Base-by-base conservation (phyloP, 2,888 invertebrate species). In the Selenia dentaria region DNA sequence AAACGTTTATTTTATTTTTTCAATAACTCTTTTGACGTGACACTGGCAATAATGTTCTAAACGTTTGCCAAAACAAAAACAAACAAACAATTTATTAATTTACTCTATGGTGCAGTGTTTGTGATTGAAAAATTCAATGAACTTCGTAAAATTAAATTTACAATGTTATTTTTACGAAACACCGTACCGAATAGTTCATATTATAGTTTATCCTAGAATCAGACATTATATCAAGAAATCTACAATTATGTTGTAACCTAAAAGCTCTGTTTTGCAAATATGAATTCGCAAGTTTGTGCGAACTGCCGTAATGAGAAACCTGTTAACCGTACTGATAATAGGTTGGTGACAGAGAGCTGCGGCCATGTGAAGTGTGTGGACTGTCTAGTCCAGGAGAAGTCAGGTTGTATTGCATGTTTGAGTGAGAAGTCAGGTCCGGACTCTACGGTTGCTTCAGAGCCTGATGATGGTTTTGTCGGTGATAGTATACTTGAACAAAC, bases 341-440 rank as follows among this genome's bases (percentile, higher is more conserved):
- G 95, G 39, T 79, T 95, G 40, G 93, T 96, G 9, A 93, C 93
- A 36, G 96, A 96, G 71, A 91, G 91, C 34, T 96, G 96, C 76
- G 96, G 95, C 2, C 95, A 96, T 73, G 90, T 91, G 41, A 96
- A 96, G 79, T 96, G 95, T 75, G 93, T 95, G 61, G 81, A 92
- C 54, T 96, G 96, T 70, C 83, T 96, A 28, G 70, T 95, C 20
- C 83, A 90, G 11, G 95, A 96, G 69, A 94, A 92, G 57, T 79
- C 90, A 24, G 93, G 93, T 8, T 95, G 95, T 67, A 78, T 84
- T 53, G 91, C 92, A 56, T 94, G 94, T 65, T 50, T 48, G 27
- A 57, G 57, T 29, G 47, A 63, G 26, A 61, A 63, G 26, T 37
- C 40, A 11, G 45, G 62, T 20, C 35, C 45, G 9, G 61, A 54